Percentiles rank a stretch among this genome's conserved stretches.
Conservation (phyloP, 2,797 vertebrate genomes). For the Lerista edwardsae region DNA sequence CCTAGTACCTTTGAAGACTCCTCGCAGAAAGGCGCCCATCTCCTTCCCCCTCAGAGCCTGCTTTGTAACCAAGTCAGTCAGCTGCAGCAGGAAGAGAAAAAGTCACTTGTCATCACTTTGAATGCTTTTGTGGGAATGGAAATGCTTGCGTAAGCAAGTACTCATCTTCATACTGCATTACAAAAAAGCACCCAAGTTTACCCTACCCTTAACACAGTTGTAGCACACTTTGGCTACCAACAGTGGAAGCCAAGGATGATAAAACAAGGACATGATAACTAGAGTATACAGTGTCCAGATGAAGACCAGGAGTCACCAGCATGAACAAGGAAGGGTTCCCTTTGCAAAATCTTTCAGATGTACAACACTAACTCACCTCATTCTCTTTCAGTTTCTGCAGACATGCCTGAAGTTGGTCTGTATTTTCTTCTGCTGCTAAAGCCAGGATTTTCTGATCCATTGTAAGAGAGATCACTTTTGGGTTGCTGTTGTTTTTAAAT, state of each 20-base stretch:
- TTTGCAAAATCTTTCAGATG: background rate
- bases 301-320: background rate
- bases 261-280: too few species aligned
- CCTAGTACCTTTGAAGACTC: constrained; percentile 87
- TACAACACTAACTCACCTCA: constrained; percentile 54
- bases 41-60: constrained; percentile 86
- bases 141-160: background rate
- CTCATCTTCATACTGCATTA: background rate
- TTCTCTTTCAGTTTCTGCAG: constrained; percentile 62
- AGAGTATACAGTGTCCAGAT: too few species aligned
- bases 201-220: background rate
- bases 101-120: background rate
- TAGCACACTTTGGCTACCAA: background rate
- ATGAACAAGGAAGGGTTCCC: background rate
- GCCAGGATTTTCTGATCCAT: constrained; percentile 76
- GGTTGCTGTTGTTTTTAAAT: too few species aligned
- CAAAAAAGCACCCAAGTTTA: background rate
- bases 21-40: constrained; percentile 82
- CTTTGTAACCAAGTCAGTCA: constrained; percentile 81
- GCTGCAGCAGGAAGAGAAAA: constrained; percentile 72
- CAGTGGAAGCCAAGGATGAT: too few species aligned
- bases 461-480: background rate
- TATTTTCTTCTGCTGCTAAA: constrained; percentile 62
- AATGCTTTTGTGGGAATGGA: background rate
- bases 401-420: constrained; percentile 61